Conservation (phyloP, 2,888 invertebrate species). For the Anoplius nigerrimus region DNA sequence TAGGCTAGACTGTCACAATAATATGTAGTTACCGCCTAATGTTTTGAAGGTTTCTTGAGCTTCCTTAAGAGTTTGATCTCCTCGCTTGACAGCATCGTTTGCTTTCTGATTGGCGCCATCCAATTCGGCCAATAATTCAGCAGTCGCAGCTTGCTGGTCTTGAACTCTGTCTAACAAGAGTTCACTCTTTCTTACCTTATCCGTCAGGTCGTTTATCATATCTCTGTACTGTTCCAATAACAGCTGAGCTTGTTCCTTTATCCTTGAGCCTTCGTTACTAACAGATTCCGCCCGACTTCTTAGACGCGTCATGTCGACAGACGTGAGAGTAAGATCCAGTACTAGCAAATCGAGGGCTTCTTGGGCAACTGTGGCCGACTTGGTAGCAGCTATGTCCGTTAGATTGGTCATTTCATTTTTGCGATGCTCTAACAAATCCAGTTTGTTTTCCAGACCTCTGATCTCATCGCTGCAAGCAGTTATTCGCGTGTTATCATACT, state of each 20-base stretch:
- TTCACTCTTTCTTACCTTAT: conserved; percentile 81
- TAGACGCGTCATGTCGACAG: conserved; percentile 83
- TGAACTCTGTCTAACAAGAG: conserved; percentile 81
- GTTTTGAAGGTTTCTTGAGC: conserved; percentile 88
- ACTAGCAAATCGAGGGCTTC: conserved; percentile 89
- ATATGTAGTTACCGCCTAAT: conserved; percentile 78
- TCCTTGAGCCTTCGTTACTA: conserved; percentile 77
- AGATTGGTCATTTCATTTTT: conserved; percentile 82
- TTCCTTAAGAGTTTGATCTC: conserved; percentile 87
- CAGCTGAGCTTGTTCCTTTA: conserved; percentile 80
- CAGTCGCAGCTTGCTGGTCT: conserved; percentile 86
- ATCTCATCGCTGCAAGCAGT: conserved; percentile 79
- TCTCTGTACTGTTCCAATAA: conserved; percentile 78
- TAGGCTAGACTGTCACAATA: background rate
- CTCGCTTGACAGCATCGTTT: conserved; percentile 88
- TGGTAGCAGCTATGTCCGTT: conserved; percentile 84
- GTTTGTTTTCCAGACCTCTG: conserved; percentile 80
- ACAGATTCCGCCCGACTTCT: conserved; percentile 83
- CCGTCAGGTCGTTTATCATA: conserved; percentile 80
- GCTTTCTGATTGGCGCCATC: conserved; percentile 87
- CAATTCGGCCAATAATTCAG: conserved; percentile 87
- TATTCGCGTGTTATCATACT: background rate
- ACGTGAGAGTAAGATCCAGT: conserved; percentile 85
- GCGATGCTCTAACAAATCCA: conserved; percentile 83
- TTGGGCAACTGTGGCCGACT: conserved; percentile 87